Percentiles rank a stretch among this genome's conserved stretches.
Conservation (phyloP, 2,113 vertebrate species). For the Brienomyrus longianalis region DNA sequence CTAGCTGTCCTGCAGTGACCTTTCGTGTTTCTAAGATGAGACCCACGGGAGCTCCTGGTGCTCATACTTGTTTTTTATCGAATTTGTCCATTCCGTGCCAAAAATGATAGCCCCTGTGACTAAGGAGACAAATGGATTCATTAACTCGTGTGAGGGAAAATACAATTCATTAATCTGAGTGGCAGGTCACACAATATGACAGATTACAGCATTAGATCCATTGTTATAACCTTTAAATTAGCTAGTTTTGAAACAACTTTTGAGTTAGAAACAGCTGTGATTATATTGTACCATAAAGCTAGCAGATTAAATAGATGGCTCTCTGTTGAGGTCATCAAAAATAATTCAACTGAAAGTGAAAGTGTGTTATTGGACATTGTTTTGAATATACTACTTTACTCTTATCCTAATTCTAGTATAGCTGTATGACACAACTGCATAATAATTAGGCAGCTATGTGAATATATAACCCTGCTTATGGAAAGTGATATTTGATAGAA, state of each 20-base stretch:
- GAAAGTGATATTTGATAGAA: background rate
- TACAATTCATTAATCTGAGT: slow-evolving; percentile 26
- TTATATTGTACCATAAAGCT: background rate
- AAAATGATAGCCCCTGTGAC: background rate
- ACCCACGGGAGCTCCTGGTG: background rate
- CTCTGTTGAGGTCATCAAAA: background rate
- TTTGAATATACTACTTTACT: background rate
- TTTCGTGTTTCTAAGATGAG: background rate
- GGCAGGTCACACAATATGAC: slow-evolving; percentile 35
- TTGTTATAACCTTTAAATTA: slow-evolving; percentile 30
- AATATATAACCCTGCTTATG: background rate
- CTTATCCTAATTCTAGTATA: background rate
- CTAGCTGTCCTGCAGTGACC: background rate
- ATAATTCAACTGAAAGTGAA: background rate
- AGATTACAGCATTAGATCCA: slow-evolving; percentile 37
- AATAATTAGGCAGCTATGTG: background rate
- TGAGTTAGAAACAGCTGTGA: background rate
- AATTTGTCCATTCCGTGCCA: background rate
- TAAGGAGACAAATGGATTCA: slow-evolving; percentile 23
- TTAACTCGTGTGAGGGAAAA: slow-evolving; percentile 23
- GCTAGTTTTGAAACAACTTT: slow-evolving; percentile 17
- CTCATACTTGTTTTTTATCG: background rate
- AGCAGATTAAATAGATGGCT: background rate
- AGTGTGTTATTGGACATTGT: background rate
- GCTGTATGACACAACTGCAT: background rate